Conservation (phyloP, 2,888 invertebrate species). For the Pteria penguin region DNA sequence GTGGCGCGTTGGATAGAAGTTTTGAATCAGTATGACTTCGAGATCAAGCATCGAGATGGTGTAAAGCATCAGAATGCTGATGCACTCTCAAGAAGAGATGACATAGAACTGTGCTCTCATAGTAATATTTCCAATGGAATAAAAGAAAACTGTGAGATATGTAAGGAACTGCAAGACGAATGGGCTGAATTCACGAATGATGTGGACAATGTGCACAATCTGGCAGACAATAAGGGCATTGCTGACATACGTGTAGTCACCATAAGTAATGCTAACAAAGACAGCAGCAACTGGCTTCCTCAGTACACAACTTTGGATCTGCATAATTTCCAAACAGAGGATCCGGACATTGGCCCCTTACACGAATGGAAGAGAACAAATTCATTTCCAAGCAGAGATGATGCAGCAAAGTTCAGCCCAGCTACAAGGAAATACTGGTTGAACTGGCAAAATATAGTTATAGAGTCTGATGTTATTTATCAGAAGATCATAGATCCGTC, state of each 20-base stretch:
- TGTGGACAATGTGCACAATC: background rate
- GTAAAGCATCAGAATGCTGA: background rate
- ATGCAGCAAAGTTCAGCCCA: background rate
- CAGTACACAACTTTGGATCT: background rate
- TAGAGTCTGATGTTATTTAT: background rate
- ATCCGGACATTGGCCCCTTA: background rate
- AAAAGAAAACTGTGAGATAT: background rate
- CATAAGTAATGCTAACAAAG: background rate
- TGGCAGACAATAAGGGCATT: background rate
- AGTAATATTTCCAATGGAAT: background rate
- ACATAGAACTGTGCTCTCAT: background rate
- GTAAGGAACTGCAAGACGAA: background rate
- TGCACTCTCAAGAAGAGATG: background rate
- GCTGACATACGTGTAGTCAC: background rate
- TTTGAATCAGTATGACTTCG: constrained; percentile 4
- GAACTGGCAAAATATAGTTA: background rate
- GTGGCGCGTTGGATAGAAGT: constrained; percentile 1
- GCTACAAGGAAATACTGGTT: background rate
- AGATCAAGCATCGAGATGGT: background rate
- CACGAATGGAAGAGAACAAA: background rate
- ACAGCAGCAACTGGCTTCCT: background rate
- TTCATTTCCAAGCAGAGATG: background rate
- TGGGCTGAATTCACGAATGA: background rate
- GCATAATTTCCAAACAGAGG: background rate
- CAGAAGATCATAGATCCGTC: background rate